These are phyloP conservation scores for Phoeniculus purpureus DNA, from an alignment of 2,797 vertebrate genomes.

Conservation along the genomic window DNA sequence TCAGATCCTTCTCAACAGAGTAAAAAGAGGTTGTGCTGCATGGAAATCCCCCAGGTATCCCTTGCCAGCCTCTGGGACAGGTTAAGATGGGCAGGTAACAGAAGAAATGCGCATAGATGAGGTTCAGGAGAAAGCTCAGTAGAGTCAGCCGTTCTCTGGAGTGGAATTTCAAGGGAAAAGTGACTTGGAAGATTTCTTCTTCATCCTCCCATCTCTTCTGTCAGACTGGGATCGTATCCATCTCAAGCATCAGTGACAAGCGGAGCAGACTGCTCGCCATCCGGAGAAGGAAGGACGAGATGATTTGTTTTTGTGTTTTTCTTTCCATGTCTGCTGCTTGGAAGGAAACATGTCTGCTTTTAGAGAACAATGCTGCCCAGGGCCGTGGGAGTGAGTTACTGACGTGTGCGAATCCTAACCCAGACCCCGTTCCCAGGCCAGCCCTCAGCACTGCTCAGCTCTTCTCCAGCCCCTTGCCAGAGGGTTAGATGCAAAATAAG, in stretches of 20 bases:
- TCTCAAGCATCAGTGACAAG: conserved; percentile 27
- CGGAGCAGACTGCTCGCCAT: neutral
- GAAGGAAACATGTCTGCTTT: conserved; percentile 69
- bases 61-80: neutral
- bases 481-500: neutral
- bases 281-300: conserved; percentile 59
- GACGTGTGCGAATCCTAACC: conserved; percentile 38
- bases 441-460: neutral
- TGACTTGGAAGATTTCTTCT: neutral
- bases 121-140: neutral
- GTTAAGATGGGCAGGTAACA: neutral
- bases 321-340: conserved; percentile 68
- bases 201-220: neutral
- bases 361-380: conserved; percentile 61
- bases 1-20: neutral
- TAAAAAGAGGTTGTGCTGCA: rapidly evolving
- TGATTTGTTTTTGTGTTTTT: conserved; percentile 65
- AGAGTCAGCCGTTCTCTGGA: neutral
- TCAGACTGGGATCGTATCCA: conserved; percentile 15
- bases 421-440: conserved; percentile 7
- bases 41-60: neutral
- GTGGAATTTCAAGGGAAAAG: neutral
- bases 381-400: conserved; percentile 59
- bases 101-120: neutral
- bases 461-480: rapidly evolving